These are phyloP conservation scores for Stictonetta naevosa DNA, from an alignment of 2,113 vertebrate genomes.

Conservation along the genomic window DNA sequence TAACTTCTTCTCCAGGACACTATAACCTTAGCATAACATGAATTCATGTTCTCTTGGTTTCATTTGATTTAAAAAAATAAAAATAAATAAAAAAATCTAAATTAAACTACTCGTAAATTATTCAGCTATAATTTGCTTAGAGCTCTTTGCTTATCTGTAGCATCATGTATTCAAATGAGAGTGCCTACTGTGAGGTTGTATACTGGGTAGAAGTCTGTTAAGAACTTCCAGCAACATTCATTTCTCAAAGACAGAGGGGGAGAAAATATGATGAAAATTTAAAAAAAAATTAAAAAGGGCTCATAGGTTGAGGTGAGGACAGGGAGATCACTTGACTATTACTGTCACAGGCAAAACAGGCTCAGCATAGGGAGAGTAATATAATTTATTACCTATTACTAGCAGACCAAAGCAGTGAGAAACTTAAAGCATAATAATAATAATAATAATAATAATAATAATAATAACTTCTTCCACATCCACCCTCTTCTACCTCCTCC, in stretches of 20 bases:
- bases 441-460: no score
- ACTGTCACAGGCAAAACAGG: no score
- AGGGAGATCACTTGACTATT: no score
- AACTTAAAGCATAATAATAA: no score
- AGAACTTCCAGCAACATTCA: background rate
- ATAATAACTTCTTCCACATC: no score
- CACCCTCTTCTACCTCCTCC: no score
- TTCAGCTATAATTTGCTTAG: constrained; percentile 18
- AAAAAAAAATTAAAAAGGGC: no score
- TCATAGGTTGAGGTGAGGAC: no score
- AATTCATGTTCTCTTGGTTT: background rate
- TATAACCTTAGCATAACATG: background rate
- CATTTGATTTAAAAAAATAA: background rate
- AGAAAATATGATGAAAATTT: no score
- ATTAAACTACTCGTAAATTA: constrained; percentile 12
- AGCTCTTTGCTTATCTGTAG: constrained; percentile 35
- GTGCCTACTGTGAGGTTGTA: background rate
- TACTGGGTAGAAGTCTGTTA: background rate
- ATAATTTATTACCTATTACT: no score
- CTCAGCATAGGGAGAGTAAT: no score
- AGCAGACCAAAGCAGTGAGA: no score
- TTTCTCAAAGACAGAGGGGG: background rate
- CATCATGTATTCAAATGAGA: background rate
- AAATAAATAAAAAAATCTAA: background rate
- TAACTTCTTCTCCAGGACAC: background rate